Evolutionary conservation across 1,140 invertebrate species (phyloP).

Genomic region (Yoshiicerus persimilis): DNA sequence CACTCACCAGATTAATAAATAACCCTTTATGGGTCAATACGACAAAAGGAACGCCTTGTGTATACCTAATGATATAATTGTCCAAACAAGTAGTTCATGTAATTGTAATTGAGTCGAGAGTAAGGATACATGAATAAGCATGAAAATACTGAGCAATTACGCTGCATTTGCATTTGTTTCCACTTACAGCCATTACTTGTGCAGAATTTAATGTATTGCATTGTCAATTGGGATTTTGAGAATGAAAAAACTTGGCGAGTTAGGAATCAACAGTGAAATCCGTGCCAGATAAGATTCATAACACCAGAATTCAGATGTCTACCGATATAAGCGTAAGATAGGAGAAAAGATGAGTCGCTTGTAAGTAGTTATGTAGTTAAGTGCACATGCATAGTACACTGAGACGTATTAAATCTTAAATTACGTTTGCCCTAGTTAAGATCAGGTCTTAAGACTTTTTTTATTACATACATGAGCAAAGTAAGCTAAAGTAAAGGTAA

Average conservation of each 20-base stretch:
- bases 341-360: background rate
- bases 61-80: background rate
- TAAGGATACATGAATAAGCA: background rate
- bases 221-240: background rate
- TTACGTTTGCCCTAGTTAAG: conserved; percentile 23
- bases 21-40: background rate
- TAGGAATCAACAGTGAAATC: background rate
- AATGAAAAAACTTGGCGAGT: background rate
- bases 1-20: background rate
- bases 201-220: background rate
- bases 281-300: conserved; percentile 6
- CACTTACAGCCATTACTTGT: background rate
- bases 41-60: background rate
- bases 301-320: background rate
- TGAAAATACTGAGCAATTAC: background rate
- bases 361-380: background rate
- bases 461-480: background rate
- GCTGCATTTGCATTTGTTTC: background rate
- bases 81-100: background rate
- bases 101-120: background rate
- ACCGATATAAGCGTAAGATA: background rate
- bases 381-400: background rate
- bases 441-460: conserved; percentile 13
- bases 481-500: conserved; percentile 6
- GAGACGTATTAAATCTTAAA: conserved; percentile 19